Percentiles rank a stretch among this genome's conserved stretches.
These are phyloP conservation scores for Halcyon senegalensis DNA, from an alignment of 2,113 vertebrate species.

Conservation along the genomic window DNA sequence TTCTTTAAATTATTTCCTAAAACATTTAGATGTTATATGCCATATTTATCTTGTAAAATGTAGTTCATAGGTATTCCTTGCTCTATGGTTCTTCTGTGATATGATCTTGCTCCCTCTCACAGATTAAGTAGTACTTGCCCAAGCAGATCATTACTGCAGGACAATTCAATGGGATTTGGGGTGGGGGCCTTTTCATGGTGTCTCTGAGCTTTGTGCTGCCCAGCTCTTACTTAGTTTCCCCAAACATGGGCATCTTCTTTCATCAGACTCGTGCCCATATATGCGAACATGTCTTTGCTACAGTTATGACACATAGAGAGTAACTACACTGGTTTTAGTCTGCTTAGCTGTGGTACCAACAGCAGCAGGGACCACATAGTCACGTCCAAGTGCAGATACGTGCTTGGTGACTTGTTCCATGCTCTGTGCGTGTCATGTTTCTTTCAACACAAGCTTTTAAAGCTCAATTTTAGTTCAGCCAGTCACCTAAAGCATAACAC, in stretches of 20 bases:
- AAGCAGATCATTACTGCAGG: neutral
- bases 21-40: neutral
- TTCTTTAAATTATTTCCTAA: neutral
- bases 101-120: neutral
- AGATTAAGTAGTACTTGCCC: neutral
- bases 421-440: neutral
- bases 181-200: neutral
- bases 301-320: accelerated
- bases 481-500: neutral
- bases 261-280: neutral
- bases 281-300: neutral
- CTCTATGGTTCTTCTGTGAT: neutral
- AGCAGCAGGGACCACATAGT: neutral
- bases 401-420: neutral
- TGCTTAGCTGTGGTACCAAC: neutral
- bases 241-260: neutral
- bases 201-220: neutral
- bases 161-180: neutral
- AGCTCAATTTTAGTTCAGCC: neutral
- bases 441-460: neutral
- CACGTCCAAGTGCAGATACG: neutral
- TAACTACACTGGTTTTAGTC: neutral
- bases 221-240: neutral
- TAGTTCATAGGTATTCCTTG: neutral
- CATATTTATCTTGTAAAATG: neutral